These are phyloP conservation scores for Hafferia zeledoni DNA, from an alignment of 2,797 vertebrate genomes.

Conservation along the genomic window DNA sequence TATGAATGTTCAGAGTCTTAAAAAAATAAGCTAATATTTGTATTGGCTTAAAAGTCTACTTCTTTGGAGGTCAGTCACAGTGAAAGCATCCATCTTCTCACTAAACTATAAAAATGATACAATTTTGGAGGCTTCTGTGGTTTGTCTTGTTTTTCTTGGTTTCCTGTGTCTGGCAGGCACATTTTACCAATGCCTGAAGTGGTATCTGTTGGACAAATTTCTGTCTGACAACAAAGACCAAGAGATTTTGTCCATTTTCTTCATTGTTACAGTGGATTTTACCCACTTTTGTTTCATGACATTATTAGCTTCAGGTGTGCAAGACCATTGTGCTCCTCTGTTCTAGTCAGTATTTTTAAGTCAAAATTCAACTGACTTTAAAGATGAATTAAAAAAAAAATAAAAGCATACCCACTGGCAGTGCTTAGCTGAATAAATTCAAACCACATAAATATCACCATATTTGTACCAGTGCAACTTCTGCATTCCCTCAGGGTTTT, in stretches of 20 bases:
- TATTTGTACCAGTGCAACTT: background rate
- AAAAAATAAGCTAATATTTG: slow-evolving; percentile 37
- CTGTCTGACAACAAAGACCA: background rate
- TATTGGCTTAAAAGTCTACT: slow-evolving; percentile 15
- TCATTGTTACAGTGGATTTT: background rate
- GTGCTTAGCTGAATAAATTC: background rate
- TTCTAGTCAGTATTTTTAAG: background rate
- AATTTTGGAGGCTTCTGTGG: slow-evolving; percentile 16
- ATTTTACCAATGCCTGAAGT: background rate
- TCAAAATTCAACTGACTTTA: background rate
- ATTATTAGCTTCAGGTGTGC: background rate
- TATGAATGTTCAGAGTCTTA: background rate
- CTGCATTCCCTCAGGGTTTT: background rate
- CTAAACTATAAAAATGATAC: slow-evolving; percentile 17
- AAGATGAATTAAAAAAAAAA: background rate
- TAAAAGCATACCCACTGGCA: background rate
- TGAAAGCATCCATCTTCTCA: slow-evolving; percentile 25
- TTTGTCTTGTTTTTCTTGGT: slow-evolving; percentile 48
- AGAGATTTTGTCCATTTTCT: background rate
- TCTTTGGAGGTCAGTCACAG: slow-evolving; percentile 26
- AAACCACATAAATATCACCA: background rate
- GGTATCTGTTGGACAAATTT: background rate
- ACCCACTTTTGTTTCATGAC: background rate
- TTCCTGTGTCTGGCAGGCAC: slow-evolving; percentile 57
- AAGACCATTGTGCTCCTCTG: background rate